Evolutionary conservation across 2,888 invertebrate species (phyloP), one percentile per base, ranked within the genome.

Genomic region (Bedellia somnulentella): DNA sequence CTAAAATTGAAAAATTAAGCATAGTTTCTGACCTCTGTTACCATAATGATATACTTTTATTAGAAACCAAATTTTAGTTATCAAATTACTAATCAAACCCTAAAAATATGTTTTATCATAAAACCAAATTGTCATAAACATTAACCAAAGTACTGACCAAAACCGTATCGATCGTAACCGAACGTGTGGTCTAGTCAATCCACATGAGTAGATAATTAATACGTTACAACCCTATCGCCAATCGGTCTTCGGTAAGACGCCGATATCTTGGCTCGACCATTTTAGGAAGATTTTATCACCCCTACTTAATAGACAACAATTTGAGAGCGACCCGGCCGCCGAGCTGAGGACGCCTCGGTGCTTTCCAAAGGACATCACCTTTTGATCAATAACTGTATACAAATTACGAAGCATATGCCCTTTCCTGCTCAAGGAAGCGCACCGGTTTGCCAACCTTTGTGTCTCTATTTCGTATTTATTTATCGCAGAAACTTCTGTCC

Each of bases 371-470:
- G 73, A 64, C 58, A 49, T 51, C 57, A 61, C 63, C 75, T 68
- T 75, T 75, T 75, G 75, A 75, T 75, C 75, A 75, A 71, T 71
- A 73, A 70, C 64, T 73, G 71, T 75, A 73, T 63, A 71, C 68
- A 71, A 73, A 71, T 73, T 71, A 67, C 62, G 45, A 46, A 64
- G 59, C 73, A 73, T 66, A 70, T 75, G 73, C 62, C 70, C 67
- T 62, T 68, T 59, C 49, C 51, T 63, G 73, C 58, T 67, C 57
- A 49, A 57, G 49, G 50, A 57, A 61, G 53, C 66, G 58, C 53
- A 58, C 52, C 44, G 53, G 53, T 49, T 54, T 46, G 53, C 45
- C 44, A 49, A 46, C 51, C 67, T 70, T 71, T 68, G 63, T 68
- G 49, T 43, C 43, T 39, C 35, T 34, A 34, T 37, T 34, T 21